Base-by-base conservation (phyloP, 2,888 invertebrate genomes). In the Cyrtodaria siliqua region DNA sequence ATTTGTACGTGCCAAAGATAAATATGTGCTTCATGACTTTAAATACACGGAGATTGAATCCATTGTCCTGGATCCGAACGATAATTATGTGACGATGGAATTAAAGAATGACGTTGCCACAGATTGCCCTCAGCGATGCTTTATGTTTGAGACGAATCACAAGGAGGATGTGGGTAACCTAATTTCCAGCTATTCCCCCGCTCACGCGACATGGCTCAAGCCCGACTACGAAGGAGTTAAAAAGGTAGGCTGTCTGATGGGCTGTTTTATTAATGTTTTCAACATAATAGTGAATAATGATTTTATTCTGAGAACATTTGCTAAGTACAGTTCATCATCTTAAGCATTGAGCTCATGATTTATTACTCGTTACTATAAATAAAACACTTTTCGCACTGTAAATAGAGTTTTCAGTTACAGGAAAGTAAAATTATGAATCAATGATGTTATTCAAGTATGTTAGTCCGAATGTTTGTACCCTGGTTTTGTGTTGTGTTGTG, bases 141-240 rank as follows among this genome's bases (percentile, higher is more conserved):
- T 97, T 92, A 98, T 98, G 20, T 96, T 98, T 89, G 98, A 98
- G 93, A 97, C 97, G 0, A 93, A 95, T 0, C 96, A 97, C 89
- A 97, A 98, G 93, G 96, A 96, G 87, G 98, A 98, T 93, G 97
- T 98, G 56, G 98, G 97, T 0, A 97, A 97, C 89, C 94, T 98
- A 53, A 97, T 98, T 90, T 97, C 97, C 8, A 97, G 97, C 44
- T 98, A 98, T 92, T 97, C 96, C 87, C 97, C 98, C 0, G 94
- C 95, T 9, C 94, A 98, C 59, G 97, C 97, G 0, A 96, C 89
- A 14, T 93, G 93, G 93, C 87, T 93, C 69, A 91, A 92, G 69
- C 89, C 91, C 40, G 90, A 92, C 14, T 84, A 79, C 56, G 90
- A 90, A 47, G 86, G 88, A 33, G 77, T 88, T 42, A 89, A 89